Conservation (phyloP, 2,113 vertebrate species). For the Stomatorhinus ivindoensis region DNA sequence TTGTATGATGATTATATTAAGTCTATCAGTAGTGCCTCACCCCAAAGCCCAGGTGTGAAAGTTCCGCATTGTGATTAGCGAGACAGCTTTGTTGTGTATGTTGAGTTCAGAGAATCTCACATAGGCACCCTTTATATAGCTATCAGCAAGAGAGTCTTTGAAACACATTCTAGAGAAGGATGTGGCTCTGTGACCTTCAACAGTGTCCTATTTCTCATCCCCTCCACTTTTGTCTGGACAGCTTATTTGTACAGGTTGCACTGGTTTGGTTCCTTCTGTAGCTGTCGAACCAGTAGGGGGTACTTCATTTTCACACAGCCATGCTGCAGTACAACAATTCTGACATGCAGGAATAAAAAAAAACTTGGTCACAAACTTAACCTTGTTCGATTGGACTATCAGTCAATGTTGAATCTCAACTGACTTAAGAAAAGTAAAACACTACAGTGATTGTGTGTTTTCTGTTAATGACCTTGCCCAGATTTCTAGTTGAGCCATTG, state of each 20-base stretch:
- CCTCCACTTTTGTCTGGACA: neutral
- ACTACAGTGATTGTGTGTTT: neutral
- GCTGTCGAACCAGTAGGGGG: neutral
- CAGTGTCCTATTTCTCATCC: conserved; percentile 2
- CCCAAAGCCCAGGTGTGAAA: neutral
- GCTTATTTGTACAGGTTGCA: neutral
- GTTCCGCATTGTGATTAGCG: neutral
- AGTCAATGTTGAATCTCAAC: neutral
- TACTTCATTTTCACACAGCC: neutral
- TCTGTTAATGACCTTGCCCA: neutral
- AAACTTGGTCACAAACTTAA: neutral
- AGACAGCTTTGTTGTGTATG: neutral
- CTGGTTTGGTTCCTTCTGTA: neutral
- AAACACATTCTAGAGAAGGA: conserved; percentile 7
- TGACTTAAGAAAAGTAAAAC: neutral
- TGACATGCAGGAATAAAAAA: conserved; percentile 4
- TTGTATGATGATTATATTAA: conserved; percentile 48
- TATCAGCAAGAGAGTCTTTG: neutral
- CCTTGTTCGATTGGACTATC: conserved; percentile 1
- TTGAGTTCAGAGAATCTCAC: neutral
- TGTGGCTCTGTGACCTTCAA: neutral
- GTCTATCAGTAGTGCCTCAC: neutral
- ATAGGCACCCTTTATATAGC: neutral
- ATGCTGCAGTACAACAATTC: neutral
- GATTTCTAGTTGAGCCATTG: neutral